Evolutionary conservation across 2,113 vertebrate genomes (phyloP), one percentile per base, ranked within the genome.

Genomic region (Copsychus sechellarum): DNA sequence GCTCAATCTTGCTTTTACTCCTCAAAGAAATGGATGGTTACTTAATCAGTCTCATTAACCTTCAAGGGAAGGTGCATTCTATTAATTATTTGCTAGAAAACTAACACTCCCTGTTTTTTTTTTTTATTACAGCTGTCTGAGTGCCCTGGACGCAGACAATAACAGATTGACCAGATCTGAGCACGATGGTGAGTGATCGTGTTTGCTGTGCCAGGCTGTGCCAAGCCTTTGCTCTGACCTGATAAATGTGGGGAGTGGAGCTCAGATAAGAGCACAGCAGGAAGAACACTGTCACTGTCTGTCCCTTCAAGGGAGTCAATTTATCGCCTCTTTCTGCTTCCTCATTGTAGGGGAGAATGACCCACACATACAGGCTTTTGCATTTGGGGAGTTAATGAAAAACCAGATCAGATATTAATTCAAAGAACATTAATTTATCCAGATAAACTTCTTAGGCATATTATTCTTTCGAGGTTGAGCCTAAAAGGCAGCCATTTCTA

Each of bases 101-200:
- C 43, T 80, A 54, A 81, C n/a, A 24, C 28, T 66, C 3, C 33
- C 31, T 82, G 33, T 73, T 33, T 26, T 36, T 33, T 26, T 36
- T 48, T 53, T 92, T 91, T 69, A 60, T 85, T 92, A 23, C 96
- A 98, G 97, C 38, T 86, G 31, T 43, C n/a, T n/a, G 47, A 77
- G 88, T 70, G 93, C 80, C 43, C 34, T 11, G n/a, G 47, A 86
- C 54, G 5, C 11, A 3, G 51, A 83, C 16, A 40, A 3, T 5
- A 51, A 9, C 21, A 58, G 76, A 61, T 28, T 72, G 88, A 58
- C 6, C 45, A 21, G 20, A 53, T 4, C 54, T 3, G 0, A 83
- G 80, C 73, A 74, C 15, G 0, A 96, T 97, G 96, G 97, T 98
- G 95, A 97, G 97, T 78, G 69, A 21, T 73, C 8, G 20, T 88